A percentile compares a stretch with the other conserved stretches of the same genome.
phyloP scores from a whole-genome alignment of 2,797 vertebrate species.

The Tangara arthus region DNA sequence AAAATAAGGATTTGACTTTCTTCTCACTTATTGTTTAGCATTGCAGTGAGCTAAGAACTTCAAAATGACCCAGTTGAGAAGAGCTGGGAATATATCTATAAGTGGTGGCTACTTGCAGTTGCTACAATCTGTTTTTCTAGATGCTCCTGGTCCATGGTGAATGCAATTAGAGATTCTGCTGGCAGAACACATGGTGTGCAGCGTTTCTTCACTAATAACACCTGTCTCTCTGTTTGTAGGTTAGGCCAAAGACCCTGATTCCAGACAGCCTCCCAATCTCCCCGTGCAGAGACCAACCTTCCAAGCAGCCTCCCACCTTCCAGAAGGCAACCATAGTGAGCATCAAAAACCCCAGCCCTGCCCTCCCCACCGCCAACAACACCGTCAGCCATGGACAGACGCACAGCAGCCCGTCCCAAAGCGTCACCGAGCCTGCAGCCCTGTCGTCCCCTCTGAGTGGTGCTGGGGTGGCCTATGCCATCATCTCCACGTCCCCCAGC shows the following conservation, averaged over 20 bases:
- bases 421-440: conserved; percentile 53
- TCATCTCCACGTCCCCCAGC: conserved; percentile 89
- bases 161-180: neutral
- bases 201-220: neutral
- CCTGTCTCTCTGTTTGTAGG: conserved; percentile 72
- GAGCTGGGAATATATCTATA: neutral
- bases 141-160: neutral
- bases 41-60: neutral
- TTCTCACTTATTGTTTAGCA: neutral
- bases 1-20: neutral
- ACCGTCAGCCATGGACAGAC: conserved; percentile 86
- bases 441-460: conserved; percentile 75
- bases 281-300: conserved; percentile 86
- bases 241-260: conserved; percentile 99
- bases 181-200: accelerated
- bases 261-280: conserved; percentile 93
- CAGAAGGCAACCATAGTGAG: conserved; percentile 81
- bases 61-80: neutral
- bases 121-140: neutral
- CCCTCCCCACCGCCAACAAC: conserved; percentile 92
- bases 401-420: conserved; percentile 73
- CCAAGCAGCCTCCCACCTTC: conserved; percentile 82
- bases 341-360: conserved; percentile 85
- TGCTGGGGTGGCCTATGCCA: conserved; percentile 91
- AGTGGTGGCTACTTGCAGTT: neutral